These are phyloP conservation scores for Hydraecia micacea DNA, from an alignment of 2,888 invertebrate species.

Conservation along the genomic window DNA sequence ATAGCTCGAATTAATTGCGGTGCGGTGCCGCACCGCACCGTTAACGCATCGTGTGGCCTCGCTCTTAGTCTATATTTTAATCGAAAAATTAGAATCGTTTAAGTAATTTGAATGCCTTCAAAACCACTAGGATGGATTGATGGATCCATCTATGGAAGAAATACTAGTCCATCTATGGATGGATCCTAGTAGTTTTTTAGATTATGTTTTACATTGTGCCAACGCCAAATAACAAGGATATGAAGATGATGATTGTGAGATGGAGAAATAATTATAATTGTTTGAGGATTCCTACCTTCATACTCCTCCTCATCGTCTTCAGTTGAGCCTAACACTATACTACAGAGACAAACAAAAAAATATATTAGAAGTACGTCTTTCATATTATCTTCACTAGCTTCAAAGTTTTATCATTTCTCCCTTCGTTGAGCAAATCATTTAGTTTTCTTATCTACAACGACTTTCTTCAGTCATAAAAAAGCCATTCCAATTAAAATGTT, in stretches of 20 bases:
- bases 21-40: no score
- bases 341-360: conserved; percentile 4
- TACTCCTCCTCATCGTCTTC: neutral
- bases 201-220: no score
- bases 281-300: neutral
- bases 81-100: no score
- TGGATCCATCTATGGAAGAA: neutral
- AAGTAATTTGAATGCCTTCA: neutral
- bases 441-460: conserved; percentile 50
- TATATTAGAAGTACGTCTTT: conserved; percentile 17
- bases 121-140: neutral
- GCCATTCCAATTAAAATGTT: conserved; percentile 54
- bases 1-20: no score
- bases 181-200: neutral
- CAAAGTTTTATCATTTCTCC: neutral
- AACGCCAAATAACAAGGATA: no score
- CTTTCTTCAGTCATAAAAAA: conserved; percentile 42
- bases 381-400: conserved; percentile 38
- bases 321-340: neutral
- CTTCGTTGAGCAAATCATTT: conserved; percentile 18
- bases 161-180: neutral
- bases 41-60: no score
- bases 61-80: no score
- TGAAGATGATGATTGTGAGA: neutral
- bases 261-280: neutral